phyloP scores from a whole-genome alignment of 2,797 vertebrate genomes.

The Pteropus rufus region DNA sequence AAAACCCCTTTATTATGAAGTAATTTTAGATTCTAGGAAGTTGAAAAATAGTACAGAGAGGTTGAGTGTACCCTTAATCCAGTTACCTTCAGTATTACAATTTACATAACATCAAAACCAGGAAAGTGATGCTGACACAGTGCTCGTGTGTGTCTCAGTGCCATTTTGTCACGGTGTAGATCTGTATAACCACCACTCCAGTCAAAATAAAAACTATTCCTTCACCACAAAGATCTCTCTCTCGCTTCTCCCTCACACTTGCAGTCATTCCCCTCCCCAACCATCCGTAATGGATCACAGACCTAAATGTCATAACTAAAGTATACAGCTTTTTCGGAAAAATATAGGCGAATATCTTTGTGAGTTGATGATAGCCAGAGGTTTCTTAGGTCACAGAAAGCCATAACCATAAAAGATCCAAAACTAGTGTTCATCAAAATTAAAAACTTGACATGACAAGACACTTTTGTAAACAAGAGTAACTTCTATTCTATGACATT shows the following conservation, averaged over 20 bases:
- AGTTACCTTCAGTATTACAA: background rate
- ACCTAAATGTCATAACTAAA: background rate
- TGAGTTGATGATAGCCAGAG: background rate
- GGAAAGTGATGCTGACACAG: background rate
- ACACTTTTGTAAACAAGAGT: background rate
- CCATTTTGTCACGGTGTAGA: background rate
- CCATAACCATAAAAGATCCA: background rate
- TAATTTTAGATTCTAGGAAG: background rate
- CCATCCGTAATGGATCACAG: background rate
- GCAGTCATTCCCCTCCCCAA: background rate
- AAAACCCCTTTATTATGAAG: background rate
- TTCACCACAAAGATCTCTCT: background rate
- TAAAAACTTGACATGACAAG: background rate
- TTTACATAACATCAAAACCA: background rate
- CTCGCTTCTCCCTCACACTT: background rate
- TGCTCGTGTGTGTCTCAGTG: background rate
- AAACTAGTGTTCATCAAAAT: slow-evolving; percentile 1
- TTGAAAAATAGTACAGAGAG: background rate
- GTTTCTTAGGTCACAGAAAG: slow-evolving; percentile 17
- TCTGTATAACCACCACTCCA: background rate
- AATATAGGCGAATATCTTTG: background rate
- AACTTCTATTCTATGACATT: slow-evolving; percentile 1
- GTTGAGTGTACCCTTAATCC: background rate
- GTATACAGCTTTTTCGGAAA: background rate
- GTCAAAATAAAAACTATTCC: background rate